phyloP scores from a whole-genome alignment of 2,888 invertebrate species.

The Meliscaeva auricollis region DNA sequence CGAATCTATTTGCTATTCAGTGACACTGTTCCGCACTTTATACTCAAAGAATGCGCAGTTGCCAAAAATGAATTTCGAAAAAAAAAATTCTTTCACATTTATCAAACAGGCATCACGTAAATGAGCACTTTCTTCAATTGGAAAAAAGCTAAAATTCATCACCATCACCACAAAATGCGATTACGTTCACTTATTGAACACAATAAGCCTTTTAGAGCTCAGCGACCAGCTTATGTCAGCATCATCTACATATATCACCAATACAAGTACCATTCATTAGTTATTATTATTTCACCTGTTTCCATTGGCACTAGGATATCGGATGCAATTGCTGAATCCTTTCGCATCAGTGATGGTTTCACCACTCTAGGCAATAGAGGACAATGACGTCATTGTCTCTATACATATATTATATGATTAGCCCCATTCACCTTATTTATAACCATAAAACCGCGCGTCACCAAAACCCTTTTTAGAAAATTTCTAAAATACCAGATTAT shows the following conservation, averaged over 20 bases:
- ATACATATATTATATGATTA: too few relatives aligned
- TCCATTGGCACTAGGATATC: slow-evolving; percentile 42
- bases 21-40: slow-evolving; percentile 7
- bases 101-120: neutral
- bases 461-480: slow-evolving; percentile 10
- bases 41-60: neutral
- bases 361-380: neutral
- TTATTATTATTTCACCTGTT: slow-evolving; percentile 63
- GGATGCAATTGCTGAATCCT: slow-evolving; percentile 43
- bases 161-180: slow-evolving; percentile 36
- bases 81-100: neutral
- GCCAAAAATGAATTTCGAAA: neutral
- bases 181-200: slow-evolving; percentile 56
- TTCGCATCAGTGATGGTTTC: slow-evolving; percentile 22
- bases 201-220: slow-evolving; percentile 61
- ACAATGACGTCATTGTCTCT: slow-evolving; percentile 2
- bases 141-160: slow-evolving; percentile 4
- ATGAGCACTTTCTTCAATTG: neutral
- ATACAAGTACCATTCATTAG: slow-evolving; percentile 56
- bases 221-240: slow-evolving; percentile 30
- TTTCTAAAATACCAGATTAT: slow-evolving; percentile 13
- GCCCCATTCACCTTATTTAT: neutral
- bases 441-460: slow-evolving; percentile 37
- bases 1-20: neutral
- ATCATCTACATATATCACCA: neutral